Evolutionary conservation across 2,888 invertebrate genomes (phyloP), one percentile per base, ranked within the genome.

Genomic region (Atethmia centrago): DNA sequence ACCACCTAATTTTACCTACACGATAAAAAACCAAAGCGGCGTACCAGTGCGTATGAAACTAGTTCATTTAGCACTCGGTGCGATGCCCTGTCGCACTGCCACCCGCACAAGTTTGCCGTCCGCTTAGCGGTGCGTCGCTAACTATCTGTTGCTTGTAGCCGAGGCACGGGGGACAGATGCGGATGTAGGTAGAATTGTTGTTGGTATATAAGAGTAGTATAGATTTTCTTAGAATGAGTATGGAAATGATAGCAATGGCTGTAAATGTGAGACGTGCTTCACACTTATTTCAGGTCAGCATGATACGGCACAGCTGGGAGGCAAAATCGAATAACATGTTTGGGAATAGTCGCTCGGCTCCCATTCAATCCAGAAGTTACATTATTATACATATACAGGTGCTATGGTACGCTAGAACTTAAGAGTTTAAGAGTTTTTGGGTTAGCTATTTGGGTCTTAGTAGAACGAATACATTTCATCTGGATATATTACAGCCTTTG

Each of bases 31-130:
- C 73, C 73, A 55, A 64, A 70, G 74, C 75, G 62, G 71, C 87
- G 84, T 87, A 85, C 87, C 87, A 67, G 73, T 84, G 75, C 65
- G 77, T 85, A 85, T 90, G 91, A 88, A 95, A 95, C 94, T 95
- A 95, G 95, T 95, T 90, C 95, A 94, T 93, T 95, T 95, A 94
- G 94, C 94, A 94, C 83, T 86, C 89, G 86, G 94, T 90, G 93
- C 94, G 94, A 92, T 93, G 94, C 92, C 93, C 93, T 93, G 94
- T 93, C 94, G 89, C 91, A 88, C 90, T 90, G 93, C 95, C 95
- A 94, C 93, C 95, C 94, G 95, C 93, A 91, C 93, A 90, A 93
- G 93, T 95, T 95, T 95, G 94, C 88, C 77, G 91, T 92, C 89
- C 92, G 93, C 92, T 96, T 96, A 96, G 95, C 94, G 91, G 85